These are phyloP conservation scores for Helicoverpa assulta DNA, from an alignment of 2,888 invertebrate species.

Conservation along the genomic window DNA sequence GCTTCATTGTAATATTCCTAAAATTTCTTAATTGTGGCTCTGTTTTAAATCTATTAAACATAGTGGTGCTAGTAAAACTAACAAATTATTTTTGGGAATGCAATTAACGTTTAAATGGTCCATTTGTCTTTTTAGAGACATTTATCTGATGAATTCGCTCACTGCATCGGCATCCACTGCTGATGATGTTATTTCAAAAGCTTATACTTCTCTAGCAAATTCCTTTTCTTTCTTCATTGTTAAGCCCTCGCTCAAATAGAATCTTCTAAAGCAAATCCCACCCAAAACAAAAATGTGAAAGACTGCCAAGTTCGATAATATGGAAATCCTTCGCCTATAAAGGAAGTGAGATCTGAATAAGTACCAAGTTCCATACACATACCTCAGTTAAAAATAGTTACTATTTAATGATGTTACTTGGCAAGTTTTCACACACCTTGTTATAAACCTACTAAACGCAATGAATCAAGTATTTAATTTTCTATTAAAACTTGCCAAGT, in stretches of 20 bases:
- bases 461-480: no score
- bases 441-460: no score
- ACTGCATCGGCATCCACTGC: slow-evolving; percentile 1
- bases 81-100: slow-evolving; percentile 15
- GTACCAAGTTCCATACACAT: no score
- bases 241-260: not conserved
- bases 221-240: slow-evolving; percentile 7
- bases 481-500: no score
- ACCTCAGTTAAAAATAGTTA: no score
- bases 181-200: slow-evolving; percentile 7
- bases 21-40: slow-evolving; percentile 16
- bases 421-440: no score
- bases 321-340: no score
- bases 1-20: slow-evolving; percentile 1
- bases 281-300: no score
- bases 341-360: no score
- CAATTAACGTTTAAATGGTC: slow-evolving; percentile 34
- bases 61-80: slow-evolving; percentile 23
- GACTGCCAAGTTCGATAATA: no score
- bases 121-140: slow-evolving; percentile 25
- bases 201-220: not conserved
- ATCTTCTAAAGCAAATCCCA: no score
- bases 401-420: no score
- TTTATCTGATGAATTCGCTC: slow-evolving; percentile 3
- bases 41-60: slow-evolving; percentile 25